Evolutionary conservation across 2,797 vertebrate species (phyloP), one percentile per base, ranked within the genome.

Genomic region (Pangasius mekongensis): DNA sequence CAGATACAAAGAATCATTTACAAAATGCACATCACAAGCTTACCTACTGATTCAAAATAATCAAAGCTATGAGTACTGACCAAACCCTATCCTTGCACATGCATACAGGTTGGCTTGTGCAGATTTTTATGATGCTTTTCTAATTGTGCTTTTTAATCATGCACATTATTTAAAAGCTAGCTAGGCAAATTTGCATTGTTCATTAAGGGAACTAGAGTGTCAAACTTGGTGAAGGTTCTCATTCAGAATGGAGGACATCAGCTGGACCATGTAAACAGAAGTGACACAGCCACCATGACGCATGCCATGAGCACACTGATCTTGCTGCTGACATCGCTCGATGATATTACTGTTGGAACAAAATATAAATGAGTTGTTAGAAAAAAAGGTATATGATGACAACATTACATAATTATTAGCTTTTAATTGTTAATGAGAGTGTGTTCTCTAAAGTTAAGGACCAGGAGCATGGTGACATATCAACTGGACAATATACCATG

Each of bases 241-340:
- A 43, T 64, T 84, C 9, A 52, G 30, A 84, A 11, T 20, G 39
- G 60, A 43, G 22, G 22, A 85, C 13, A 39, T 85, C 52, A 85
- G 84, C 67, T 56, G 67, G 52, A 20, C 24, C 13, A 2, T 83
- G 90, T 86, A 20, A 93, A 84, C 20, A 90, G 73, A 90, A 92
- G 91, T 88, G 93, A 92, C 56, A 92, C 11, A 62, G 89, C 74
- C 73, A 89, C 89, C 24, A 94, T 82, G 84, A 85, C 84, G 62
- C 52, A 91, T 1, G 93, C 89, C 56, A 91, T 89, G 90, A 91
- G 66, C 84, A 94, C 43, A 43, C 85, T 93, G 27, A 86, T 89
- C 86, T 91, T 91, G 80, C 90, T 89, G 76, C 86, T 89, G 49
- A 88, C 76, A 74, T 78, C 91, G 62, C 88, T 87, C 14, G 92